Percentiles rank a stretch among this genome's conserved stretches.
These are phyloP conservation scores for Nowickia ferox DNA, from an alignment of 2,888 invertebrate species.

Conservation along the genomic window DNA sequence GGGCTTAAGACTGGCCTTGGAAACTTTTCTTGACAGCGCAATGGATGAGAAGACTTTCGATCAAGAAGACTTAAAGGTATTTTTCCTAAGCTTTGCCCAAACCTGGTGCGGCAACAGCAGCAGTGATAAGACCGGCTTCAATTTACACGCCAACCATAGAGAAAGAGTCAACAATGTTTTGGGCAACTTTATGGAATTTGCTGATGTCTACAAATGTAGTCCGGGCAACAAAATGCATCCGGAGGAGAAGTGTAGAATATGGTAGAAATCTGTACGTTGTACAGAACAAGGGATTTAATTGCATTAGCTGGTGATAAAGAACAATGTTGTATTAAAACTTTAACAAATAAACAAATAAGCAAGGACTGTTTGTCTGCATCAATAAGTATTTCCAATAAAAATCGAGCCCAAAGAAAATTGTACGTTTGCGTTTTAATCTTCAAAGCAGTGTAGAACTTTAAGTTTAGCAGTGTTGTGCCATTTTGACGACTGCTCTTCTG, in stretches of 20 bases:
- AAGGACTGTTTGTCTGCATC: too few species aligned
- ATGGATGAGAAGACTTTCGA: conserved; percentile 43
- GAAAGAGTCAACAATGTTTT: conserved; percentile 80
- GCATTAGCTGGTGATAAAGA: not conserved
- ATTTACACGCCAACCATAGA: conserved; percentile 76
- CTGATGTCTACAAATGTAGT: conserved; percentile 76
- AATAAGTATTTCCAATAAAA: too few species aligned
- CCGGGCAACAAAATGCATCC: conserved; percentile 77
- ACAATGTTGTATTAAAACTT: not conserved
- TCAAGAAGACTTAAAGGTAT: conserved; percentile 71
- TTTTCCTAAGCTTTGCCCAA: conserved; percentile 80
- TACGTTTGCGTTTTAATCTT: too few species aligned
- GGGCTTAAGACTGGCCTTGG: conserved; percentile 78
- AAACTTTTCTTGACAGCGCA: conserved; percentile 72
- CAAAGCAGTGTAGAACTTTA: too few species aligned
- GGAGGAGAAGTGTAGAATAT: conserved; percentile 79
- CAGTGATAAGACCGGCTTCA: not conserved
- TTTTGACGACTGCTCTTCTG: too few species aligned
- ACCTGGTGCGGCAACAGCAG: conserved; percentile 77
- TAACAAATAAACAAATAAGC: too few species aligned
- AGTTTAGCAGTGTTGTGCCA: too few species aligned
- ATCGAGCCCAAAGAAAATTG: too few species aligned
- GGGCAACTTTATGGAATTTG: conserved; percentile 79
- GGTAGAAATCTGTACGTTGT: conserved; percentile 72
- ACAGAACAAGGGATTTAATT: not conserved